Conservation (phyloP, 2,888 invertebrate genomes). For the Sphaerophoria rueppellii region DNA sequence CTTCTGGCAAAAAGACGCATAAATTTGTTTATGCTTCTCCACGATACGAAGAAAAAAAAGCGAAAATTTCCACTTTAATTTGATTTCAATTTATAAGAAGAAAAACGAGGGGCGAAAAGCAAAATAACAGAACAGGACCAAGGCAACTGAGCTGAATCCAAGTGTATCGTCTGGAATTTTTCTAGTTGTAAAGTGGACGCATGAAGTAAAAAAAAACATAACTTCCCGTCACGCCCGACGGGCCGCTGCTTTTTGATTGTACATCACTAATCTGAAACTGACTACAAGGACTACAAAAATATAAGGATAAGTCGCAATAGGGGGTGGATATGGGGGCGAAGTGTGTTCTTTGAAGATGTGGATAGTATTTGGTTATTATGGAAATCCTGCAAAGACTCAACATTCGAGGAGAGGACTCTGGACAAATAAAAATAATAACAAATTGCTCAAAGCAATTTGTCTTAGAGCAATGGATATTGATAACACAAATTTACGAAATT, state of each 20-base stretch:
- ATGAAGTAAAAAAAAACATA: background rate
- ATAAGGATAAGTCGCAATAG: background rate
- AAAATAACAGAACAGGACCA: background rate
- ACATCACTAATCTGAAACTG: conserved; percentile 25
- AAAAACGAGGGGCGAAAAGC: background rate
- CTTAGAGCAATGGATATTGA: background rate
- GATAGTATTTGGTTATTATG: conserved; percentile 10
- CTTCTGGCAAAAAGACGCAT: conserved; percentile 27
- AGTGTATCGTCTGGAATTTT: conserved; percentile 8
- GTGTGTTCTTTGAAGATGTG: background rate
- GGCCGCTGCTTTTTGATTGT: conserved; percentile 23
- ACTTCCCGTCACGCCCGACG: background rate
- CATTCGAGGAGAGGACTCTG: background rate
- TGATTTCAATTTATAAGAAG: conserved; percentile 45
- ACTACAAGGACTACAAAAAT: background rate
- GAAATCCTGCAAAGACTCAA: background rate
- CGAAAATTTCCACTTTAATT: conserved; percentile 48
- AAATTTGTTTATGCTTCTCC: conserved; percentile 45
- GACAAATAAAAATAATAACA: background rate
- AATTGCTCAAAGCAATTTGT: conserved; percentile 13
- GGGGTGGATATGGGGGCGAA: background rate
- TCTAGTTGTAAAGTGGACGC: conserved; percentile 10
- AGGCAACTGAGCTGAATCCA: background rate
- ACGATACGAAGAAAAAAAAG: conserved; percentile 7
- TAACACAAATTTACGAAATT: background rate